Conservation (phyloP, 2,888 invertebrate species). For the Cancer borealis region DNA sequence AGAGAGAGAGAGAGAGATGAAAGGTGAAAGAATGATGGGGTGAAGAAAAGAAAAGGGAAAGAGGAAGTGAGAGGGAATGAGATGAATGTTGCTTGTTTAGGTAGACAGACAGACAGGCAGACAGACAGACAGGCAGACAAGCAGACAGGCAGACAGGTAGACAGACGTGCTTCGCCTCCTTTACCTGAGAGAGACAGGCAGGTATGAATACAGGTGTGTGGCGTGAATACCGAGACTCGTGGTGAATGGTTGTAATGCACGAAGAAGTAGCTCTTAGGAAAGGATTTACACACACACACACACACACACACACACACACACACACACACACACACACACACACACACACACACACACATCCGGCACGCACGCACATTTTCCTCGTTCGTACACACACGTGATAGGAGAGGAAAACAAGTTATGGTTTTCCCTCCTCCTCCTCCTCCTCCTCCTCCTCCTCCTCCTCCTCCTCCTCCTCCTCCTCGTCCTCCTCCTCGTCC, state of each 20-base stretch:
- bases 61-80: neutral
- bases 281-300: neutral
- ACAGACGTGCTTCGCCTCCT: neutral
- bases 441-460: conserved; percentile 25
- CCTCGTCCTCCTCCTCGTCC: conserved; percentile 4
- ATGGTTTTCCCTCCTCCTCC: neutral
- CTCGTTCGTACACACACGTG: neutral
- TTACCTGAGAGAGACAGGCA: neutral
- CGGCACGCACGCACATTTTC: neutral
- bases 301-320: conserved; percentile 20
- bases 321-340: conserved; percentile 28
- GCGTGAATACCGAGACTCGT: neutral
- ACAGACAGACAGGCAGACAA: neutral
- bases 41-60: neutral
- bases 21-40: neutral
- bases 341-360: conserved; percentile 27
- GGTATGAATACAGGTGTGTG: neutral
- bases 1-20: conserved; percentile 1
- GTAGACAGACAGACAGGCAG: neutral
- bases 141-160: neutral
- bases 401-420: conserved; percentile 22
- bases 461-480: conserved; percentile 23
- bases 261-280: neutral
- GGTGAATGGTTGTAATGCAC: neutral
- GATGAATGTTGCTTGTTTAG: neutral